Base-by-base conservation (phyloP, 2,797 vertebrate species). In the Argya squamiceps region DNA sequence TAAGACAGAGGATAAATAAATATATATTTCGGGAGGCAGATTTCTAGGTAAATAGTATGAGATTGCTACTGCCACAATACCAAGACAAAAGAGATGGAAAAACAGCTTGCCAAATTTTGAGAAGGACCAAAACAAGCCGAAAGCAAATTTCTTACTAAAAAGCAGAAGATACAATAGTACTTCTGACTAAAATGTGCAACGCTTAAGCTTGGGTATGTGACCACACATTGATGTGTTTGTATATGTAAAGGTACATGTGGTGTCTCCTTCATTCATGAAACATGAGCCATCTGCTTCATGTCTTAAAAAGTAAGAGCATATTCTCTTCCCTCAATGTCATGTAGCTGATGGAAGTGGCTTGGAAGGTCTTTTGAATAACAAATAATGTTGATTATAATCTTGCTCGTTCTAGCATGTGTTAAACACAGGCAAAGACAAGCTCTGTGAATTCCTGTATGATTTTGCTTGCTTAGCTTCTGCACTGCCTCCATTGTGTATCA, bases 331-430 rank as follows among this genome's bases (percentile, higher is more conserved):
- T 12, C 79, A 53, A 0, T 17, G 26, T 27, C 0, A 0, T 15
- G 32, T 30, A 85, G 49, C 65, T 94, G 87, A 47, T 52, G 46
- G 69, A 86, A 71, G 21, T 26, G 62, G 36, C 62, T 84, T 86
- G 83, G 82, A 67, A 92, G 39, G 70, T 63, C 46, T 85, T 85
- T 27, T 78, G 85, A 90, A 92, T 81, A 92, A 71, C 79, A 92
- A 92, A 92, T 43, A 65, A 41, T 10, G 23, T 71, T 85, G 46
- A 80, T 67, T 83, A 50, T 39, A 47, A 77, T 34, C 49, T 83
- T 68, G 53, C 46, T 77, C 36, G 17, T 56, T 93, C 84, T 85
- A 68, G 11, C 3, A 2, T 81, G 56, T 74, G 41, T 65, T 96
- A 84, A 64, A 62, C 26, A 55, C 58, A 23, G 59, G 46, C 49